Conservation (phyloP, 2,113 vertebrate genomes). For the Sphyrna mokarran region DNA sequence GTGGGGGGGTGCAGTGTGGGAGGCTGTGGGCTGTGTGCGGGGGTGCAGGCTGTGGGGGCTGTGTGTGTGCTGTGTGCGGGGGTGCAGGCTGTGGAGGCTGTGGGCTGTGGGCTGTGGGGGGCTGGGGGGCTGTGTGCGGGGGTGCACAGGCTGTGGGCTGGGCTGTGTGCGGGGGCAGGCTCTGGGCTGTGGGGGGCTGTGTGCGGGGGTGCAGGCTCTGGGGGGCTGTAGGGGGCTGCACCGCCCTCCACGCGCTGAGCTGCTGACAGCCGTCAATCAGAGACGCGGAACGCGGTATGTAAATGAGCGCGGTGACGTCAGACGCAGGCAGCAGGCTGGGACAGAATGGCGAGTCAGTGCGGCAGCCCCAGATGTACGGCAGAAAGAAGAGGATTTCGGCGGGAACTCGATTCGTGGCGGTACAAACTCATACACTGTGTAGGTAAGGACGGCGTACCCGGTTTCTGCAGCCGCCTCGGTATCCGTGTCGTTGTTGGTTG, state of each 20-base stretch:
- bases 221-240: too few relatives aligned
- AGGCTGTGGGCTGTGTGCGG: too few relatives aligned
- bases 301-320: slow-evolving; percentile 71
- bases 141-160: too few relatives aligned
- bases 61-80: too few relatives aligned
- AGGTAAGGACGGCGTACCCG: slow-evolving; percentile 63
- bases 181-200: too few relatives aligned
- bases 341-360: slow-evolving; percentile 91
- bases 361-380: slow-evolving; percentile 85
- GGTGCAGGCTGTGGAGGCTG: too few relatives aligned
- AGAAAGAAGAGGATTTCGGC: slow-evolving; percentile 89
- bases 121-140: too few relatives aligned
- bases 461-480: background rate
- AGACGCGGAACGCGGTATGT: slow-evolving; percentile 56
- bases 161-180: too few relatives aligned
- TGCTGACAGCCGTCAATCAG: slow-evolving; percentile 51
- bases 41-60: too few relatives aligned
- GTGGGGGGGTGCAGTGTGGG: too few relatives aligned
- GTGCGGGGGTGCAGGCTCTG: too few relatives aligned
- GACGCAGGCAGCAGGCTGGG: slow-evolving; percentile 70
- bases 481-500: background rate
- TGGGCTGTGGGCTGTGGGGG: too few relatives aligned
- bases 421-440: slow-evolving; percentile 91
- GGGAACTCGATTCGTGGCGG: slow-evolving; percentile 95
- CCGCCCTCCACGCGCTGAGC: slow-evolving; percentile 36